Percentiles rank a stretch among this genome's conserved stretches.
These are phyloP conservation scores for Felis chaus DNA, from an alignment of 2,113 vertebrate genomes.

Conservation along the genomic window DNA sequence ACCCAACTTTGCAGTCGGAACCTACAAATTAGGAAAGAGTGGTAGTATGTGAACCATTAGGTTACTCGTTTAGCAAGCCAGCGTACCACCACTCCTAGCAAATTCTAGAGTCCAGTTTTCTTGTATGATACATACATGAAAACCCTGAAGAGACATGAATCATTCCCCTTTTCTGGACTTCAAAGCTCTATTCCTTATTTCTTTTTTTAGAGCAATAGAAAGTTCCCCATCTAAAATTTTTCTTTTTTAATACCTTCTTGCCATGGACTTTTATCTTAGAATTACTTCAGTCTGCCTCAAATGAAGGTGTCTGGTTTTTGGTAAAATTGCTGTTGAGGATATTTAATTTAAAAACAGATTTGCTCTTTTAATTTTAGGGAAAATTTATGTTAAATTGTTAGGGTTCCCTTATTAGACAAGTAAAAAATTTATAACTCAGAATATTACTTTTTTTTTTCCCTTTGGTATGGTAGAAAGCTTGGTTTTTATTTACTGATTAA, in stretches of 20 bases:
- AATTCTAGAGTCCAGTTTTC: not conserved
- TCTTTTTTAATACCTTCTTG: not conserved
- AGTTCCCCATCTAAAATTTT: not conserved
- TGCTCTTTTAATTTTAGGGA: constrained; percentile 8
- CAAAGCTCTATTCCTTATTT: not conserved
- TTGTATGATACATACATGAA: not conserved
- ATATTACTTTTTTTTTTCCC: not conserved
- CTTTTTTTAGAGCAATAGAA: not conserved
- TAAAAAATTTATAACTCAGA: not conserved
- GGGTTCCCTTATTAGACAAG: not conserved
- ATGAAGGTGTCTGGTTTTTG: not conserved
- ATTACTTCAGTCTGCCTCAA: not conserved
- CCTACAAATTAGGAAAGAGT: not conserved
- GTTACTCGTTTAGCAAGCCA: not conserved
- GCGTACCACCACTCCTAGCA: not conserved
- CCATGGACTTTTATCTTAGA: not conserved
- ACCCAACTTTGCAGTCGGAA: not conserved
- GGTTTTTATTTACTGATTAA: constrained; percentile 7
- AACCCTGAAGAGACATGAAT: not conserved
- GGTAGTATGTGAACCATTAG: not conserved
- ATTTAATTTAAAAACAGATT: constrained; percentile 30
- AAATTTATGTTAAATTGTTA: not conserved
- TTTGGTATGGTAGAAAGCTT: constrained; percentile 1
- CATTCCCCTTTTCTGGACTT: not conserved
- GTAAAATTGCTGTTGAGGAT: not conserved